Evolutionary conservation across 2,888 invertebrate species (phyloP).

Genomic region (Caenorhabditis sp.): DNA sequence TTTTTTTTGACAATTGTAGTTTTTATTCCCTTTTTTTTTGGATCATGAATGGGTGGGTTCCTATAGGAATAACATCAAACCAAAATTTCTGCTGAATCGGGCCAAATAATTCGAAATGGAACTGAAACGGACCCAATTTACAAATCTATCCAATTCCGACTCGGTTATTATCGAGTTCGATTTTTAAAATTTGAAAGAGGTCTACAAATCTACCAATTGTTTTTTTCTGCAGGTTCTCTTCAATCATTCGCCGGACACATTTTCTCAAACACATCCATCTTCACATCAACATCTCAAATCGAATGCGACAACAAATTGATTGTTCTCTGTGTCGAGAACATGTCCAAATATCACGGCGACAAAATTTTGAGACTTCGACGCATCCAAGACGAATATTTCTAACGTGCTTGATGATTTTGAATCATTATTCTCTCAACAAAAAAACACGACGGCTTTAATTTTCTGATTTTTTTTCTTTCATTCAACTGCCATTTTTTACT

Average conservation of each 20-base stretch:
- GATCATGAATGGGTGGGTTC: no score
- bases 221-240: constrained; percentile 17
- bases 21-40: no score
- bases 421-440: no score
- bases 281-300: constrained; percentile 26
- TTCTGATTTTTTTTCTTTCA: not conserved
- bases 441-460: constrained; percentile 1
- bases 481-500: not conserved
- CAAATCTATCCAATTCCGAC: no score
- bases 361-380: constrained; percentile 45
- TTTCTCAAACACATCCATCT: constrained; percentile 32
- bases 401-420: not conserved
- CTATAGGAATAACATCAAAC: no score
- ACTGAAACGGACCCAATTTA: no score
- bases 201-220: no score
- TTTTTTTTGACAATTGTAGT: no score
- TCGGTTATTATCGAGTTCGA: no score
- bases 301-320: constrained; percentile 47
- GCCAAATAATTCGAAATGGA: no score
- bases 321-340: constrained; percentile 67
- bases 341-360: constrained; percentile 61
- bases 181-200: no score
- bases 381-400: constrained; percentile 10
- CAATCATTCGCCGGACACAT: constrained; percentile 34
- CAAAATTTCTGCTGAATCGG: no score